Evolutionary conservation across 2,888 invertebrate species (phyloP), one percentile per base, ranked within the genome.

Genomic region (Eupithecia vulgata): DNA sequence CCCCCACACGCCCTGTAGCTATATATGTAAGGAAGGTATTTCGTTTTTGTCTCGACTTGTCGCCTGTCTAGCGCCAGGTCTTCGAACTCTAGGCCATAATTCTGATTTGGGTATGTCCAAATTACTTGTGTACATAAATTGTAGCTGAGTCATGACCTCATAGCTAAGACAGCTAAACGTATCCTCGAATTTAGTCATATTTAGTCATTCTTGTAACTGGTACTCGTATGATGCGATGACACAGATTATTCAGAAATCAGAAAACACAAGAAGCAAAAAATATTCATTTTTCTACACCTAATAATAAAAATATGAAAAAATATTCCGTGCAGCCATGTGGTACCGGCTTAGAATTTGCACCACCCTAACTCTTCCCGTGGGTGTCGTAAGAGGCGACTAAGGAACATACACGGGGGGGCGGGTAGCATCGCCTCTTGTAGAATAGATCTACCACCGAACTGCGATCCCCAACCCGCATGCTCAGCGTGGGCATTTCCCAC

Each of bases 91-190:
- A 34, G 67, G 70, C 57, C 66, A 71, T 76, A 71, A 70, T 67
- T 70, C 76, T 67, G 73, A 74, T 77, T 70, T 74, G 77, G 77
- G 75, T 80, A 78, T 73, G 71, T 76, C 78, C 77, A 80, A 76
- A 76, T 79, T 80, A 78, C 72, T 74, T 69, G 42, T 67, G 70
- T 74, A 76, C 73, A 75, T 73, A 72, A 72, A 75, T 72, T 66
- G 70, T 68, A 67, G 57, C 70, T 80, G 78, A 76, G 61, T 77
- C 78, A 76, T 76, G 73, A 71, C 67, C 57, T 57, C 75, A 67
- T 76, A 74, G 57, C 57, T 57, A 57, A 5, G 5, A 57, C 25
- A 57, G 73, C 69, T 62, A 71, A 77, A 77, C 74, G 66, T 75
- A 75, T 75, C 74, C 75, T 73, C 74, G 69, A 75, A 76, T 75